Evolutionary conservation across 2,797 vertebrate species (phyloP), one percentile per base, ranked within the genome.

Genomic region (Knipowitschia caucasica): DNA sequence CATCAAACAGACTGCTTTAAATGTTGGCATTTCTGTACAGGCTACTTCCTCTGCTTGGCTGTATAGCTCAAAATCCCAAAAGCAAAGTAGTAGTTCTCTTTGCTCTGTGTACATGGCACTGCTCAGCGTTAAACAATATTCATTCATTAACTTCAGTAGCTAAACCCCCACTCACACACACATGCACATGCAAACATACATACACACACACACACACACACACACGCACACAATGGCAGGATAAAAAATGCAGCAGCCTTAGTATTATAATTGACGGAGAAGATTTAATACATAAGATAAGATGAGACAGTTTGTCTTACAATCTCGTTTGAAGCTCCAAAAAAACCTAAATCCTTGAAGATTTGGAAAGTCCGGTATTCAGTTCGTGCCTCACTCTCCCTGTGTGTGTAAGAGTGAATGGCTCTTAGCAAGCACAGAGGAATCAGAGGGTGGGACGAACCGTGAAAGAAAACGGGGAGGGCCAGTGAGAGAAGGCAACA

Each of bases 361-460:
- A 67, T 77, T 86, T 86, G 69, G 75, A 78, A 89, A 86, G 82
- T 90, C 82, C 88, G 77, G 82, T 75, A 66, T 68, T 81, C 77
- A 78, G 65, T 82, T 80, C 70, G 75, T 69, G 68, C 75, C 72
- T 77, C 72, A 75, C 78, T 80, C 81, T 75, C 83, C 69, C 81
- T 77, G 81, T 78, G 83, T 86, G 83, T 85, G 73, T 85, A 89
- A 91, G 89, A 90, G 86, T 75, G 81, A 89, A 88, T 93, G 89
- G 87, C 89, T 92, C 90, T 89, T 88, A 91, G 81, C 73, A 43
- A 78, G 82, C 54, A 70, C 74, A 77, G 75, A 85, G 80, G 74
- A 75, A 64, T 70, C 73, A 75, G 79, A 80, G 69, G 67, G 73
- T 73, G 84, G 86, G 79, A 86, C 45, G 17, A 77, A 78, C 56